Evolutionary conservation across 2,797 vertebrate species (phyloP).

Genomic region (Oryzias dopingdopingensis): DNA sequence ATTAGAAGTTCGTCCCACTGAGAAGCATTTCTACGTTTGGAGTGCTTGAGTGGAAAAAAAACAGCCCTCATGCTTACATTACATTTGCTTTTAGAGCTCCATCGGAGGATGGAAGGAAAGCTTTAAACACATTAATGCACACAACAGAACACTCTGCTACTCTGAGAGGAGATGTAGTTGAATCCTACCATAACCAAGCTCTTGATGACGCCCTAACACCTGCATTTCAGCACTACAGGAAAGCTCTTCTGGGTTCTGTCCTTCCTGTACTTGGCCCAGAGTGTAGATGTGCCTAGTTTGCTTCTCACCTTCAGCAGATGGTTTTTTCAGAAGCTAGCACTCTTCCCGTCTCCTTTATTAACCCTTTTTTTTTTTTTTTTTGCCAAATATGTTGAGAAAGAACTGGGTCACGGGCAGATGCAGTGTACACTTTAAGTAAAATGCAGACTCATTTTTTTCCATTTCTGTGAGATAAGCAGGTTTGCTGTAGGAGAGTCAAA

Average conservation of each 20-base stretch:
- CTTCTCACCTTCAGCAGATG: constrained; percentile 18
- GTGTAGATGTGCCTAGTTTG: constrained; percentile 26
- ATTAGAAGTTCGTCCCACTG: constrained; percentile 2
- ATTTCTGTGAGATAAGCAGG: constrained; percentile 15
- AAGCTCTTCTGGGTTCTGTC: constrained; percentile 36
- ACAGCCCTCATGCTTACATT: constrained; percentile 19
- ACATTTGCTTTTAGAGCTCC: constrained; percentile 40
- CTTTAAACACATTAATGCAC: constrained; percentile 51
- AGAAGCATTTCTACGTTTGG: constrained; percentile 15
- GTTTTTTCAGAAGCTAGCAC: constrained; percentile 34
- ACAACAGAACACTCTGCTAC: constrained; percentile 31
- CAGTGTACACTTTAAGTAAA: constrained; percentile 32
- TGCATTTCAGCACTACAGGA: constrained; percentile 27
- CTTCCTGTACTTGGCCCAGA: constrained; percentile 29
- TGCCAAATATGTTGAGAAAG: constrained; percentile 45
- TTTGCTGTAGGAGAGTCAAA: constrained; percentile 17
- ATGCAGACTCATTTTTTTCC: constrained; percentile 15
- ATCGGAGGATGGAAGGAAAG: constrained; percentile 30
- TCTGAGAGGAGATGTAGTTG: constrained; percentile 33
- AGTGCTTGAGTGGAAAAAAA: constrained; percentile 31
- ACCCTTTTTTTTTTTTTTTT: constrained; percentile 8
- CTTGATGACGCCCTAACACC: constrained; percentile 41
- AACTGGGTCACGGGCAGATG: constrained; percentile 64
- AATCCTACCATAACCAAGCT: constrained; percentile 32
- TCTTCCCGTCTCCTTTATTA: constrained; percentile 34